These are phyloP conservation scores for Thalassoma bifasciatum DNA, from an alignment of 2,113 vertebrate species.

Conservation along the genomic window DNA sequence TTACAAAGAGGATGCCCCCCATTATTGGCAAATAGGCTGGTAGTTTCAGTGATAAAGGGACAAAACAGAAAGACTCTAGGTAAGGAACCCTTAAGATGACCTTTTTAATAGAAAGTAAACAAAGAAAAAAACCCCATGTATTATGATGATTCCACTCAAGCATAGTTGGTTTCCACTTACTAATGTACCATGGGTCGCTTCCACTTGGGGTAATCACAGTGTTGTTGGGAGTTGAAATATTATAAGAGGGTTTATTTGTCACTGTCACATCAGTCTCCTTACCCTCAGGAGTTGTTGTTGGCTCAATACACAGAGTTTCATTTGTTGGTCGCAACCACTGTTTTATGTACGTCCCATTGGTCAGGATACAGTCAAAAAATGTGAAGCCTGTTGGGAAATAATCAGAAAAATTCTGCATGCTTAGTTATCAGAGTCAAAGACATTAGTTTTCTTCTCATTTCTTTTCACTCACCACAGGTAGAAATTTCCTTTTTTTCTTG, in stretches of 20 bases:
- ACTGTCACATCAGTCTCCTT: slow-evolving; percentile 28
- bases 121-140: no score
- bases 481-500: accelerated
- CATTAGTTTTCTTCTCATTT: neutral
- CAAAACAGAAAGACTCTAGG: neutral
- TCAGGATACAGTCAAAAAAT: slow-evolving; percentile 52
- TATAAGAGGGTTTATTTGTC: slow-evolving; percentile 14
- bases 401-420: neutral
- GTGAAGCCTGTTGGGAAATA: neutral
- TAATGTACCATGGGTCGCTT: no score
- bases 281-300: slow-evolving; percentile 44
- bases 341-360: slow-evolving; percentile 52
- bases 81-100: neutral
- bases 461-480: slow-evolving; percentile 66
- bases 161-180: no score
- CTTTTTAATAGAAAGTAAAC: neutral
- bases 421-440: neutral
- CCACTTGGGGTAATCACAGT: neutral
- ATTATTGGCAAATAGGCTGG: accelerated
- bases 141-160: no score
- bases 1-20: slow-evolving; percentile 26
- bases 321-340: neutral
- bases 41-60: neutral
- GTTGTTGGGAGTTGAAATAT: slow-evolving; percentile 31
- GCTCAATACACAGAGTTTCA: slow-evolving; percentile 16